Evolutionary conservation across 2,797 vertebrate species (phyloP).

Genomic region (Tolypeutes matacus): DNA sequence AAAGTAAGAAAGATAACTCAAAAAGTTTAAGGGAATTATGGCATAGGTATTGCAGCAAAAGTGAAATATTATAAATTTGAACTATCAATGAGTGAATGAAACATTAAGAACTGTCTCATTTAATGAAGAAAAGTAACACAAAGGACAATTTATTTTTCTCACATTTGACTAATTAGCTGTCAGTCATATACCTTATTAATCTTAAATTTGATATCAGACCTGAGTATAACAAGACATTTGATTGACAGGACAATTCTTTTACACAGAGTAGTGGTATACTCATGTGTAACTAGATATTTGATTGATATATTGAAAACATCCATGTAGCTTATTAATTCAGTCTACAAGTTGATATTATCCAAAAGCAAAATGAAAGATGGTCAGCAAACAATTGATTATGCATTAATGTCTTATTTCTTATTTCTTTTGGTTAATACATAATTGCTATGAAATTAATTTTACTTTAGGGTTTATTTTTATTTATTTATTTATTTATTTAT

Average conservation of each 20-base stretch:
- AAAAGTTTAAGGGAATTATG: conserved; percentile 12
- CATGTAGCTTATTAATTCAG: conserved; percentile 59
- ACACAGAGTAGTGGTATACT: conserved; percentile 58
- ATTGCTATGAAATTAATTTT: conserved; percentile 42
- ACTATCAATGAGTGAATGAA: conserved; percentile 44
- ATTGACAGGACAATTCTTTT: conserved; percentile 76
- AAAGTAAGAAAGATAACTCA: not conserved
- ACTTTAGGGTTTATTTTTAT: not conserved
- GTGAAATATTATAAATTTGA: conserved; percentile 23
- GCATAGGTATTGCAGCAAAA: not conserved
- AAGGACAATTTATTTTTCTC: conserved; percentile 74
- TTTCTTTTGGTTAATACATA: not conserved
- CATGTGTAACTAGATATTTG: conserved; percentile 75
- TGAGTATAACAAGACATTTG: conserved; percentile 75
- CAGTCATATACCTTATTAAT: conserved; percentile 78
- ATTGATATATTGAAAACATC: conserved; percentile 74
- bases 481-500: no score
- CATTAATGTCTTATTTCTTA: conserved; percentile 24
- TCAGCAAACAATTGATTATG: conserved; percentile 48
- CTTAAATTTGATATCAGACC: conserved; percentile 71
- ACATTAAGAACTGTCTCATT: conserved; percentile 55
- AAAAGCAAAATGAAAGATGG: conserved; percentile 54
- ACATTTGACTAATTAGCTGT: conserved; percentile 78
- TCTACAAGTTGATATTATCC: conserved; percentile 41
- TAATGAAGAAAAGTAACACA: conserved; percentile 66